These are phyloP conservation scores for Sapajus apella DNA, from an alignment of 2,113 vertebrate genomes.

Conservation along the genomic window DNA sequence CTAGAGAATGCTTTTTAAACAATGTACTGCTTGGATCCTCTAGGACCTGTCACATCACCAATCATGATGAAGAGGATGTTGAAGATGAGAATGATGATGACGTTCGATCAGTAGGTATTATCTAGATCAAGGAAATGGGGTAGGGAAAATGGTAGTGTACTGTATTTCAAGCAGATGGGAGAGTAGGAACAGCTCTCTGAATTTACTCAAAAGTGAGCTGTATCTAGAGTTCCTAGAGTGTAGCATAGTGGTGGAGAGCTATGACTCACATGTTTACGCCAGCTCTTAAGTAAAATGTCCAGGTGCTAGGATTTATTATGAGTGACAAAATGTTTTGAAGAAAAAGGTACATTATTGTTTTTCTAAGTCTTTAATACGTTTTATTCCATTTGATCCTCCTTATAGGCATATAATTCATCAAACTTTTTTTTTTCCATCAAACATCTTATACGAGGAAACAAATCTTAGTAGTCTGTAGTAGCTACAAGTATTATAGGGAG, in stretches of 20 bases:
- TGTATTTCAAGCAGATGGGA: neutral
- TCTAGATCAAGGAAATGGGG: neutral
- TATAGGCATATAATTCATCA: no score
- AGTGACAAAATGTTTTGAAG: neutral
- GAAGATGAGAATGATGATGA: neutral
- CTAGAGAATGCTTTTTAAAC: neutral
- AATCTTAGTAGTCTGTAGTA: no score
- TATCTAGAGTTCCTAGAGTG: neutral
- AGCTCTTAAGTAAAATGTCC: neutral
- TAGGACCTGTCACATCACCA: no score
- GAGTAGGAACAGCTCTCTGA: neutral
- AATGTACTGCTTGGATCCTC: fast-evolving
- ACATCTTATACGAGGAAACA: no score
- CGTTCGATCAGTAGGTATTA: neutral
- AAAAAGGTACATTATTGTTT: neutral
- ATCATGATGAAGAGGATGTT: neutral
- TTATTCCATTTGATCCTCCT: no score
- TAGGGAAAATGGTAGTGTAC: fast-evolving
- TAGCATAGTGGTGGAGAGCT: fast-evolving
- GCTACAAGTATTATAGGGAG: no score
- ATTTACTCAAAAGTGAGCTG: neutral
- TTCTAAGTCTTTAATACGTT: no score
- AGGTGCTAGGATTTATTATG: neutral
- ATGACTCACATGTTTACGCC: fast-evolving
- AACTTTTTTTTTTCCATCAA: no score